Conservation (phyloP, 2,113 vertebrate species). For the Peromyscus polionotus region DNA sequence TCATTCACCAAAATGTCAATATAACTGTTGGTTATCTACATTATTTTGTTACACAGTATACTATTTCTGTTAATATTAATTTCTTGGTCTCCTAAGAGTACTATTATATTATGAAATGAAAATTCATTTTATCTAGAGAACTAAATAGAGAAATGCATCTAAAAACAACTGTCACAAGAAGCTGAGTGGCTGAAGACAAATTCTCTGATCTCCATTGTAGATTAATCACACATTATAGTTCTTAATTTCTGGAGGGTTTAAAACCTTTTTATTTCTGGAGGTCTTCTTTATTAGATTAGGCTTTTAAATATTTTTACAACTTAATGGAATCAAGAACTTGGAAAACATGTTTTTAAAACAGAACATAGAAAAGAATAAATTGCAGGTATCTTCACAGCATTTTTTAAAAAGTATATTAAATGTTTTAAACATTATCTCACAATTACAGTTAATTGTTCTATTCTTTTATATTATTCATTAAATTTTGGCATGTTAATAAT, state of each 20-base stretch:
- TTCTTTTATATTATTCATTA: conserved; percentile 40
- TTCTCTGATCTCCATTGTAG: neutral
- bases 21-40: neutral
- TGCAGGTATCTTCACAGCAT: conserved; percentile 10
- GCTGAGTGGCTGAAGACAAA: neutral
- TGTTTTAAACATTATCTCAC: conserved; percentile 54
- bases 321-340: neutral
- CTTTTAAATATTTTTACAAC: conserved; percentile 48
- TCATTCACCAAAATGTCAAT: neutral
- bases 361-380: conserved; percentile 18
- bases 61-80: conserved; percentile 15
- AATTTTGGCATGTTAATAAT: conserved; percentile 20
- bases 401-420: conserved; percentile 42
- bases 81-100: neutral
- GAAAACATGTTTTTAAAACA: neutral
- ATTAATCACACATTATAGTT: neutral
- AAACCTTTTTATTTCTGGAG: neutral
- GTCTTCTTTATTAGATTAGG: neutral
- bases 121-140: neutral
- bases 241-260: neutral
- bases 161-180: conserved; percentile 11
- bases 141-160: neutral
- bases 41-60: neutral
- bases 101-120: neutral
- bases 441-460: conserved; percentile 23